A percentile compares a stretch with the other conserved stretches of the same genome.
Evolutionary conservation across 1,140 invertebrate genomes (phyloP).

Genomic region (Mesaphorura yosii): DNA sequence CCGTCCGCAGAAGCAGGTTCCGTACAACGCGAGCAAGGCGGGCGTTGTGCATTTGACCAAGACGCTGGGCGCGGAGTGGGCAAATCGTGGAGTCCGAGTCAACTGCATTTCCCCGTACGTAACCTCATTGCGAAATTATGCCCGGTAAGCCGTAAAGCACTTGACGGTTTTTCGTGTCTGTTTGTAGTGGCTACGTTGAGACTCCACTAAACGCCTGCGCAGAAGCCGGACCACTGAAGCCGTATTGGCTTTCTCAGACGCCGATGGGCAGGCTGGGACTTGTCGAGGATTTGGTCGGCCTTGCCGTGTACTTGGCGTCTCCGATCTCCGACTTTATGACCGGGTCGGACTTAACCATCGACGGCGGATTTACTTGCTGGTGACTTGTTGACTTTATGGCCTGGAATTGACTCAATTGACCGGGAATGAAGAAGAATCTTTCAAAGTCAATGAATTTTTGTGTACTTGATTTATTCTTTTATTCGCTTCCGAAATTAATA

Average conservation of each 20-base stretch:
- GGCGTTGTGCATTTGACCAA: slow-evolving; percentile 25
- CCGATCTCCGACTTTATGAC: slow-evolving; percentile 15
- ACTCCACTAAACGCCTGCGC: slow-evolving; percentile 9
- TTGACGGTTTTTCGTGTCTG: not conserved
- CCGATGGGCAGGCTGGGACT: slow-evolving; percentile 12
- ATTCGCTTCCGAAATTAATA: no score
- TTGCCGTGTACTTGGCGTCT: slow-evolving; percentile 15
- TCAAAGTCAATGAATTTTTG: no score
- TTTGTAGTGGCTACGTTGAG: slow-evolving; percentile 20
- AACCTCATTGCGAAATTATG: slow-evolving; percentile 8
- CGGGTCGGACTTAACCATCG: slow-evolving; percentile 17
- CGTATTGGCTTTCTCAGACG: slow-evolving; percentile 5
- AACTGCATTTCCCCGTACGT: slow-evolving; percentile 26
- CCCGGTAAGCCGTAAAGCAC: not conserved
- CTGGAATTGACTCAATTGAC: no score
- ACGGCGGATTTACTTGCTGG: slow-evolving; percentile 18
- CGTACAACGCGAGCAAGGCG: no score
- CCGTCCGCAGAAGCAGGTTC: no score
- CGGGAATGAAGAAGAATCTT: no score
- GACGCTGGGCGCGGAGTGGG: slow-evolving; percentile 20
- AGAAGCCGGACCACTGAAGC: not conserved
- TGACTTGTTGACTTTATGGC: no score
- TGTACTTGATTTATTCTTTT: no score
- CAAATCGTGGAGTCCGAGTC: slow-evolving; percentile 17
- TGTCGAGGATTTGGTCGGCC: slow-evolving; percentile 13